phyloP scores from a whole-genome alignment of 2,113 vertebrate species.

The Leptosomus discolor region DNA sequence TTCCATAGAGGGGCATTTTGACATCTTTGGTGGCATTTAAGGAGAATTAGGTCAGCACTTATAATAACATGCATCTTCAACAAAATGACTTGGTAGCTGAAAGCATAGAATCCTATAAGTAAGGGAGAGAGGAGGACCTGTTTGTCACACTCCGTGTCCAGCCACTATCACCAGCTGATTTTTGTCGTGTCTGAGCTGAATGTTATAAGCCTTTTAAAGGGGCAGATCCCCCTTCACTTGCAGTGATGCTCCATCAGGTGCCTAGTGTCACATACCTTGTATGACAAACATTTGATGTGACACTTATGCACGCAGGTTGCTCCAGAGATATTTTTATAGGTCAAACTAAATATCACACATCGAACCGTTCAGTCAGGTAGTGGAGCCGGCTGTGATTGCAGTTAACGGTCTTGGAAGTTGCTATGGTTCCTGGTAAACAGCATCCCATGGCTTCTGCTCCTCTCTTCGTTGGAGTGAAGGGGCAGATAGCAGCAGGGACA shows the following conservation, averaged over 20 bases:
- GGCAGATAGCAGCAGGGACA: not conserved
- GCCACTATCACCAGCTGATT: not conserved
- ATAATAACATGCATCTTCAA: not conserved
- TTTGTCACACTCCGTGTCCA: not conserved
- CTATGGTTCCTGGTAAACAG: constrained; percentile 12
- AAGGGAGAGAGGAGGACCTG: not conserved
- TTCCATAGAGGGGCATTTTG: not conserved
- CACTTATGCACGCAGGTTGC: constrained; percentile 57
- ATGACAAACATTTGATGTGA: constrained; percentile 66
- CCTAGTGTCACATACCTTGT: constrained; percentile 15
- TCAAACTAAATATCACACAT: constrained; percentile 67
- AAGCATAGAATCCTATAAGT: fast-evolving
- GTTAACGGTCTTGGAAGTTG: constrained; percentile 24
- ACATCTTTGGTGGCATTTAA: not conserved
- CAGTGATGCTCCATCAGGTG: not conserved
- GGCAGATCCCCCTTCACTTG: not conserved
- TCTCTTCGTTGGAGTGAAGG: fast-evolving
- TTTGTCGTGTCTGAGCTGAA: not conserved
- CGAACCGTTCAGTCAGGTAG: constrained; percentile 48
- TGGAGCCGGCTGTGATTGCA: not conserved
- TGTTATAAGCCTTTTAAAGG: not conserved
- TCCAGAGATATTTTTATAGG: constrained; percentile 68
- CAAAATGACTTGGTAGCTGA: not conserved
- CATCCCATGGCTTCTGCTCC: not conserved
- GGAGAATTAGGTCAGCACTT: fast-evolving